A percentile compares a stretch with the other conserved stretches of the same genome.
phyloP scores from a whole-genome alignment of 2,113 vertebrate species.

The Calypte anna region DNA sequence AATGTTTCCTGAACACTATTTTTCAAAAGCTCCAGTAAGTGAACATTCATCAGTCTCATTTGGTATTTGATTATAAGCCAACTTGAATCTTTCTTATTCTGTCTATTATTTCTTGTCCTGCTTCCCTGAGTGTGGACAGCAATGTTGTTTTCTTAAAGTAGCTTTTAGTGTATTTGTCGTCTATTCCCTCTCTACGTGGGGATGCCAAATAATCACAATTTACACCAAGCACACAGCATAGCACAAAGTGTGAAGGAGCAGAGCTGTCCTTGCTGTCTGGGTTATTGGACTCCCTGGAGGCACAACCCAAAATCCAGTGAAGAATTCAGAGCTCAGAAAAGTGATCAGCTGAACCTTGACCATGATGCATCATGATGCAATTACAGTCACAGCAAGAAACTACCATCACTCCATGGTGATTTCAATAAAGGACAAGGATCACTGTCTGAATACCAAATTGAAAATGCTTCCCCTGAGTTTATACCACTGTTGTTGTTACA shows the following conservation, averaged over 20 bases:
- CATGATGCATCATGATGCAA: accelerated
- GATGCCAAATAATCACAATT: neutral
- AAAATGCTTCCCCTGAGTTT: neutral
- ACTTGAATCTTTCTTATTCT: neutral
- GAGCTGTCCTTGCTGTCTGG: accelerated
- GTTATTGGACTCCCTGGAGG: neutral
- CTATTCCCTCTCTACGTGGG: neutral
- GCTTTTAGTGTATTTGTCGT: neutral
- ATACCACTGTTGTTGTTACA: neutral
- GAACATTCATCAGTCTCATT: neutral
- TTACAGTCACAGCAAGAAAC: neutral
- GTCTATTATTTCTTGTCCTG: neutral
- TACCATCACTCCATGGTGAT: too few relatives aligned
- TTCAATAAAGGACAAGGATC: neutral
- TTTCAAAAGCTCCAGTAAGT: neutral
- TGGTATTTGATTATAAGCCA: neutral
- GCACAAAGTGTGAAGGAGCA: neutral
- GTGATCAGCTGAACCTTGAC: neutral
- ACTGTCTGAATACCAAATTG: neutral
- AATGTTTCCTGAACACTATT: neutral
- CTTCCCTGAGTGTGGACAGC: neutral
- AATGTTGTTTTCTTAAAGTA: neutral
- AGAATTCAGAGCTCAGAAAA: neutral
- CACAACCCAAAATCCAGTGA: neutral
- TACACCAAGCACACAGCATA: accelerated